Evolutionary conservation across 23 tunicate genomes (phyloP), one percentile per base, ranked within the genome.

Genomic region (Trididemnum miniatum): DNA sequence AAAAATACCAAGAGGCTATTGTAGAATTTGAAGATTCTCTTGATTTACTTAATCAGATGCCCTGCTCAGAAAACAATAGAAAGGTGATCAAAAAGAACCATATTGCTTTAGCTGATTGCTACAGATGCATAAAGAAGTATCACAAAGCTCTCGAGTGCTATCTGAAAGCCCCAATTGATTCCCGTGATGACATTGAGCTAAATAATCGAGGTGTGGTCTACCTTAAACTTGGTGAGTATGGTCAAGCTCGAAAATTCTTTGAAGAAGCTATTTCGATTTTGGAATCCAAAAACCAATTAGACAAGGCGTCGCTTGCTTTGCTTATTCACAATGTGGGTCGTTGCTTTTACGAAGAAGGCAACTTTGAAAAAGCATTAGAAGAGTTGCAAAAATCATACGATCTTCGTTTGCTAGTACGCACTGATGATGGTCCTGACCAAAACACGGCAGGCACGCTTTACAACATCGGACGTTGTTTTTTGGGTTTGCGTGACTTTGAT

Each of bases 81-180:
- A 36, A 24, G 15, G 12, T 3, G 1, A 2, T 7, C 26, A 23
- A 4, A 4, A 40, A 39, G 26, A n/a, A 59, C 9, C 31, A 36
- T 28, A n/a, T 74, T 37, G 79, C 79, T 36, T 2, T 74, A n/a
- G 79, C 28, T 2, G 59, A 40, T n/a, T 74, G 79, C 79, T 40
- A 74, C 59, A 74, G 31, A 49, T 22, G 28, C 38, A 2, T 74
- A 5, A 74, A 74, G n/a, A 39, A 18, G 59, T 74, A 74, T 26
- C 31, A 74, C 5, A 26, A 74, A 74, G 59, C 79, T 23, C 60
- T 74, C 7, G 5, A 37, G 23, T 33, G 20, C 26, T 40, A 22
- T 74, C 32, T 36, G 28, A 20, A 23, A 40, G 60, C 31, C 7
- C 60, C 79, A 3, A 32, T 31, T 33, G 4, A 31, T 4, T 12